Evolutionary conservation across 2,113 vertebrate species (phyloP).

Genomic region (Gadus macrocephalus): DNA sequence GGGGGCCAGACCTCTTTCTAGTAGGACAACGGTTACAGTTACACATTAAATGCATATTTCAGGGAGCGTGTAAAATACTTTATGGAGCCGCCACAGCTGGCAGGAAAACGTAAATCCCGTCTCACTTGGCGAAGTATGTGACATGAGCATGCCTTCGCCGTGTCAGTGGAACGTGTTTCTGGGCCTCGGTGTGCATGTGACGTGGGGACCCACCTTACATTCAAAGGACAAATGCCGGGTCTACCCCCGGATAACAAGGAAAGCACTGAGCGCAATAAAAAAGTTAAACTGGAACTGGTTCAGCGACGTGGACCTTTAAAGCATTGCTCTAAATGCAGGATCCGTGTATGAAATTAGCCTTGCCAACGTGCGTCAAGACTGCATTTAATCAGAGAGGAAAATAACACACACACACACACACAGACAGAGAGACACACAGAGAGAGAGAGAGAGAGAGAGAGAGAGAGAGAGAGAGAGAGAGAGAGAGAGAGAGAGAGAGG

Average conservation of each 20-base stretch:
- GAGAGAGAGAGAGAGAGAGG: conserved; percentile 17
- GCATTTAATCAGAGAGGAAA: background rate
- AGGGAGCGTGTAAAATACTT: conserved; percentile 58
- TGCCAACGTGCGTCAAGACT: conserved; percentile 12
- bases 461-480: background rate
- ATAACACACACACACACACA: no score
- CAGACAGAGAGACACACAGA: no score
- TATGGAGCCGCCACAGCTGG: conserved; percentile 54
- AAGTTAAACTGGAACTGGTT: background rate
- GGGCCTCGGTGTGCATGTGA: background rate
- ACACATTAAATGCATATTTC: conserved; percentile 56
- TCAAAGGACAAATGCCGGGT: background rate
- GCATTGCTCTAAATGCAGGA: conserved; percentile 12
- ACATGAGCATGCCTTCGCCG: conserved; percentile 27
- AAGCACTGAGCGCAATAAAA: conserved; percentile 8
- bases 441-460: background rate
- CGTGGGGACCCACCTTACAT: background rate
- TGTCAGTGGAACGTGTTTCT: background rate
- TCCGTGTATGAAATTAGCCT: conserved; percentile 23
- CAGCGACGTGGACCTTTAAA: background rate
- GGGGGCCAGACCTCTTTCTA: conserved; percentile 11
- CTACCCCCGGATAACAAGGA: conserved; percentile 2
- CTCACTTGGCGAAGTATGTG: conserved; percentile 39
- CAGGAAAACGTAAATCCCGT: conserved; percentile 49
- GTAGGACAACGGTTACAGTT: conserved; percentile 34